phyloP scores from a whole-genome alignment of 2,113 vertebrate genomes.

The Clarias gariepinus region DNA sequence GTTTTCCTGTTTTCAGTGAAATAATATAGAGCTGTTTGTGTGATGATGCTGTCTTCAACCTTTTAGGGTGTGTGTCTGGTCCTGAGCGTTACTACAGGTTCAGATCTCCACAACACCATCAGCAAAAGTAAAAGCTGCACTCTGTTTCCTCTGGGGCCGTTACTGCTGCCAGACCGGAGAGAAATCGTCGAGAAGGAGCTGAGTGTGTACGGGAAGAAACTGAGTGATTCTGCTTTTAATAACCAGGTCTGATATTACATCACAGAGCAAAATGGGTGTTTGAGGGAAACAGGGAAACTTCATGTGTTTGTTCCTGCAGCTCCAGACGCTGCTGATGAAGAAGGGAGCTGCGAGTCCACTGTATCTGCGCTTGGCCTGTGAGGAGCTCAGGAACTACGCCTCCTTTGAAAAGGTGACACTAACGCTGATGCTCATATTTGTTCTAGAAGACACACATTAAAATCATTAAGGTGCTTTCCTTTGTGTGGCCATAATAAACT shows the following conservation, averaged over 20 bases:
- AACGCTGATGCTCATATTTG: neutral
- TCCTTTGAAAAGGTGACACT: constrained; percentile 80
- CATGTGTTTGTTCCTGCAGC: constrained; percentile 64
- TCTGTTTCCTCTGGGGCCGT: constrained; percentile 70
- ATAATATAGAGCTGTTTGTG: neutral
- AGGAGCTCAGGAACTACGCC: constrained; percentile 81
- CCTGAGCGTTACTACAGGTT: constrained; percentile 72
- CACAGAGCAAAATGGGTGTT: neutral
- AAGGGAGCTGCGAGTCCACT: constrained; percentile 79
- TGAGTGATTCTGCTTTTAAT: constrained; percentile 86
- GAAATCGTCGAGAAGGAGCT: constrained; percentile 78
- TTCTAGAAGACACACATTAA: neutral
- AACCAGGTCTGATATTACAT: constrained; percentile 77
- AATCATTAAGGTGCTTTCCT: neutral
- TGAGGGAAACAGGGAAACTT: neutral
- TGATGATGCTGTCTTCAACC: neutral
- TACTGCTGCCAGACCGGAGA: constrained; percentile 73
- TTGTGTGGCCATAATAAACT: too few species aligned
- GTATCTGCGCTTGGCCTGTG: constrained; percentile 82
- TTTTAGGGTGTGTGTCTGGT: constrained; percentile 79
- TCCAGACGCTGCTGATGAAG: constrained; percentile 81
- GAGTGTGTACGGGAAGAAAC: constrained; percentile 81
- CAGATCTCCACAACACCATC: constrained; percentile 68
- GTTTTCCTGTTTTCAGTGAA: neutral
- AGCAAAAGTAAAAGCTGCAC: constrained; percentile 63